Evolutionary conservation across 1,140 invertebrate genomes (phyloP), one percentile per base, ranked within the genome.

Genomic region (Lepidotrigona ventralis): DNA sequence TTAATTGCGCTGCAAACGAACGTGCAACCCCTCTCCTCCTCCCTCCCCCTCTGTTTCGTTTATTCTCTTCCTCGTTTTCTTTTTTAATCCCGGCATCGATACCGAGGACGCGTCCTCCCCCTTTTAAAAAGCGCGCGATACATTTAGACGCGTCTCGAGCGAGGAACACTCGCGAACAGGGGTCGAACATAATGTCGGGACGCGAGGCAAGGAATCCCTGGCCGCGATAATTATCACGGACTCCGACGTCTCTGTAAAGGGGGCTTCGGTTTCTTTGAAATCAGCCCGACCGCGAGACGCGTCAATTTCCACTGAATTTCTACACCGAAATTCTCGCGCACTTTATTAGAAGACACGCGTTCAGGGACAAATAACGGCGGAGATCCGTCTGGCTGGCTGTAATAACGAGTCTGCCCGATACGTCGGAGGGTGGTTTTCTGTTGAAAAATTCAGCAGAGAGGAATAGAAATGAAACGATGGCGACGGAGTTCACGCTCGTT

Each of bases 261-360:
- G 39, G 46, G 12, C 73, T 64, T 12, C 26, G 75, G 19, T 53
- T 78, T 68, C 76, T 78, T 63, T 68, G 63, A 68, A 68, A 78
- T 26, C 58, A 21, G 6, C 33, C 23, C 56, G 5, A 46, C 33
- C 73, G 54, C 58, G 15, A n/a, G 33, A n/a, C 73, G 54, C 11
- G 56, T 76, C 63, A 76, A 76, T 76, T 76, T 63, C 73, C 73
- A 76, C 21, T 76, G 56, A 63, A 76, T 63, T 76, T 68, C 21
- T 46, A 76, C 63, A 63, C 33, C 73, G 56, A 76, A n/a, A 75
- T 60, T 60, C 39, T n/a, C 39, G 73, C 29, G 53, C 33, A 33
- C 56, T 46, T 26, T 76, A 58, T 76, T 76, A 63, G 26, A 46
- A 39, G 14, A 11, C 53, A 11, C 73, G 21, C 33, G 73, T 46